Evolutionary conservation across 2,113 vertebrate genomes (phyloP), one percentile per base, ranked within the genome.

Genomic region (Alectura lathami): DNA sequence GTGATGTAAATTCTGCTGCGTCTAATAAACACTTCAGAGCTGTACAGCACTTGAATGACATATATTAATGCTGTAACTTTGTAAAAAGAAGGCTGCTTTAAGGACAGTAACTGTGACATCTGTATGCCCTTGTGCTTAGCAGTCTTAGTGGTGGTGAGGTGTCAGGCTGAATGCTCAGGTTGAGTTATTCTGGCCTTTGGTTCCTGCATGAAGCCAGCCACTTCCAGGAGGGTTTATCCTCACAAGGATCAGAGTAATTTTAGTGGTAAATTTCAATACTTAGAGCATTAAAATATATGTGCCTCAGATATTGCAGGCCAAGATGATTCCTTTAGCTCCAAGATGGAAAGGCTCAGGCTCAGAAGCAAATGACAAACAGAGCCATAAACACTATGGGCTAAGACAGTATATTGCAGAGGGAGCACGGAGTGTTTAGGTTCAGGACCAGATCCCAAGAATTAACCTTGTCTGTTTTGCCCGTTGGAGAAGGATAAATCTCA

Each of bases 381-480:
- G 30, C 43, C 47, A 45, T 88, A 84, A 88, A 51, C 43, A 15
- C 29, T 80, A 10, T 6, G 48, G 57, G 45, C 81, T 92, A 77
- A 59, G 60, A 43, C 56, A 78, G 32, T 56, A 32, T 72, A 68
- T 72, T 82, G 47, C 40, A 34, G 38, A 84, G 83, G 48, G 75
- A 88, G 26, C 64, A 23, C 0, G 12, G 47, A 43, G 18, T 36
- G 16, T 75, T 67, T 62, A 8, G 0, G 15, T 88, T 34, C 47
- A 51, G 64, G 54, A 86, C 42, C 38, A 86, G 73, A 57, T 88
- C 66, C 48, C 26, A 43, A 24, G 59, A 82, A 78, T 94, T 94
- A 86, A 93, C 86, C 83, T 93, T 82, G 60, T 72, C 68, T 81
- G 29, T 40, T 95, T 70, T 95, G 47, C 32, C 64, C 27, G 11